phyloP scores from a whole-genome alignment of 1,140 invertebrate species.

The Trichoplusia ni region DNA sequence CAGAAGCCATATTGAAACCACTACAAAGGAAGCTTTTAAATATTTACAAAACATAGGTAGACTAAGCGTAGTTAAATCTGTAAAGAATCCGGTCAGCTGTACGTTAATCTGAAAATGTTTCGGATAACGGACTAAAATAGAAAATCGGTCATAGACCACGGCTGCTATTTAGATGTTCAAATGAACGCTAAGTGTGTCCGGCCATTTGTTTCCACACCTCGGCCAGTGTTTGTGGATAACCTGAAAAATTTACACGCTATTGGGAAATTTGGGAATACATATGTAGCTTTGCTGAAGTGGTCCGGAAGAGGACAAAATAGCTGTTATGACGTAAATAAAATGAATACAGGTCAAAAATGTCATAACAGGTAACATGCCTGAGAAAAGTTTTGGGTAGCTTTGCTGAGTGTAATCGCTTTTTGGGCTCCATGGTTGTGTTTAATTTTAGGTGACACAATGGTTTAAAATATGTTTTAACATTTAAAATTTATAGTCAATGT shows the following conservation, averaged over 20 bases:
- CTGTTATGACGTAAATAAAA: too few relatives aligned
- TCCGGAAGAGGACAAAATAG: too few relatives aligned
- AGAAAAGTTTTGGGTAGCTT: not conserved
- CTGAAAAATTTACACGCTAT: not conserved
- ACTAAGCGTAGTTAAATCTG: not conserved
- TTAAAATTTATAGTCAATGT: too few relatives aligned
- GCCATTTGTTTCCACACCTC: slow-evolving; percentile 9
- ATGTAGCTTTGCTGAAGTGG: not conserved
- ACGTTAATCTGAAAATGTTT: slow-evolving; percentile 2
- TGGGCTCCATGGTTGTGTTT: too few relatives aligned
- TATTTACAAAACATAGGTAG: slow-evolving; percentile 13
- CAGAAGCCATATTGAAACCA: too few relatives aligned
- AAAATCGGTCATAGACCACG: slow-evolving; percentile 37
- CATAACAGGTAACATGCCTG: too few relatives aligned
- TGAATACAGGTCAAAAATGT: too few relatives aligned
- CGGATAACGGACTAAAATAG: slow-evolving; percentile 25
- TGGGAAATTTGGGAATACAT: not conserved
- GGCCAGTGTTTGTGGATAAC: not conserved
- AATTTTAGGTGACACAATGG: too few relatives aligned
- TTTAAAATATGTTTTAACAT: too few relatives aligned
- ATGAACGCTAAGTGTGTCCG: slow-evolving; percentile 2
- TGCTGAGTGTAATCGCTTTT: not conserved
- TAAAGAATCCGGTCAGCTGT: slow-evolving; percentile 18
- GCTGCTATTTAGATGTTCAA: slow-evolving; percentile 17
- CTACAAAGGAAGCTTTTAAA: slow-evolving; percentile 5